Evolutionary conservation across 2,888 invertebrate genomes (phyloP), one percentile per base, ranked within the genome.

Genomic region (Cheilosia soror): DNA sequence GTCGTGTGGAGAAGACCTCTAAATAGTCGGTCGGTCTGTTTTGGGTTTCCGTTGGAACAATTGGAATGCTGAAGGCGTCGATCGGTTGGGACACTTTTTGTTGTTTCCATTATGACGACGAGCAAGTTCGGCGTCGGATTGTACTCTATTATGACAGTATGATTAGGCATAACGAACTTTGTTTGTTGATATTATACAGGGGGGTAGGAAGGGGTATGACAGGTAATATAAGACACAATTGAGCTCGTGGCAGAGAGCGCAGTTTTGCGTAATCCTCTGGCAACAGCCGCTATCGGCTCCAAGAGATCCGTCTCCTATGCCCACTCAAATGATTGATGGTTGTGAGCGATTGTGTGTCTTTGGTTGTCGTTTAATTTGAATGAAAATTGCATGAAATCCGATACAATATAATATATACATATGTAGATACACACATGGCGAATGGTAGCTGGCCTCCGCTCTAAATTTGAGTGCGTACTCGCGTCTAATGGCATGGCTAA

Each of bases 71-170:
- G 58, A 77, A 81, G 85, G 85, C 85, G 77, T 81, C 81, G 71
- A 77, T 85, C 68, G 72, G 55, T 85, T 81, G 81, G 76, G 85
- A 85, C 85, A 85, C 66, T 83, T 83, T 66, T 66, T 68, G 20
- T 29, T 15, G 44, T 44, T 44, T n/a, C n/a, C 44, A 53, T 76
- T 7, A 13, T 55, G 60, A 47, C 71, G 78, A 78, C 71, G 78
- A 78, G 25, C 53, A 51, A 57, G 42, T 47, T 88, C 89, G 90
- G 89, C 33, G 47, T 49, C 51, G 51, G 42, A 11, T 71, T 72
- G 65, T 25, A 29, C 69, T 66, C 68, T 80, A 90, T 90, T 91
- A 90, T 91, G 91, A 91, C 91, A 91, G 90, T 91, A 90, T 91
- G 91, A 91, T 91, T 91, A 91, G 91, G 91, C 91, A 90, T 81